phyloP scores from a whole-genome alignment of 2,113 vertebrate species.

The Platichthys flesus region DNA sequence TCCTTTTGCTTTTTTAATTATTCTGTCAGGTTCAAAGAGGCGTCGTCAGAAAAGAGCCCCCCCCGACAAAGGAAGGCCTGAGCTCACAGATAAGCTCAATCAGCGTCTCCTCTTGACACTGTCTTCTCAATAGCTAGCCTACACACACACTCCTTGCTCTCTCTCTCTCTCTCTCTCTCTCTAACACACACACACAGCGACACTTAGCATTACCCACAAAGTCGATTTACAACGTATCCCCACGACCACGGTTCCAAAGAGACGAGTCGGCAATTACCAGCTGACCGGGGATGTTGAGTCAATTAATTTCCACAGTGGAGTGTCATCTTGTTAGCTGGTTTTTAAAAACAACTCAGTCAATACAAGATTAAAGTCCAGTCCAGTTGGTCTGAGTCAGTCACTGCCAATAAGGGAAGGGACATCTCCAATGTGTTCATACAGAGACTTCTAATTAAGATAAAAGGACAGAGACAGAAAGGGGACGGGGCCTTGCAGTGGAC shows the following conservation, averaged over 20 bases:
- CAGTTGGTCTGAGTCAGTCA: neutral
- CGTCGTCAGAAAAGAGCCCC: constrained; percentile 66
- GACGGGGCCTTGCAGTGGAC: neutral
- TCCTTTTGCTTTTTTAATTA: constrained; percentile 76
- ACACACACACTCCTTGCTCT: neutral
- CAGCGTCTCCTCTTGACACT: constrained; percentile 74
- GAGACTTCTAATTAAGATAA: neutral
- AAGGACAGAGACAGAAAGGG: neutral
- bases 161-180: neutral
- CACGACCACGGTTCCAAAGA: constrained; percentile 39
- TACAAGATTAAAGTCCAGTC: constrained; percentile 14
- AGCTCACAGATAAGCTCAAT: constrained; percentile 79
- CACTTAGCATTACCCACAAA: constrained; percentile 62
- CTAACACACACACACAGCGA: constrained; percentile 28
- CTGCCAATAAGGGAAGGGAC: neutral
- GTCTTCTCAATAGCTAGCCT: constrained; percentile 55
- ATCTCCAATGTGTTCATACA: neutral
- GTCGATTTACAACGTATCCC: constrained; percentile 68
- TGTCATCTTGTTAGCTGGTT: constrained; percentile 5
- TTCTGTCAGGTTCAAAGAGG: constrained; percentile 83
- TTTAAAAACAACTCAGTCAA: constrained; percentile 19
- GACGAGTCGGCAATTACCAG: constrained; percentile 54
- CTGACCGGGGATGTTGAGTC: constrained; percentile 40
- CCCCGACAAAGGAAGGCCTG: constrained; percentile 72
- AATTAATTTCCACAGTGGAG: constrained; percentile 21